A percentile compares a stretch with the other conserved stretches of the same genome.
These are phyloP conservation scores for Himalopsyche tibetana DNA, from an alignment of 2,888 invertebrate genomes.

Conservation along the genomic window DNA sequence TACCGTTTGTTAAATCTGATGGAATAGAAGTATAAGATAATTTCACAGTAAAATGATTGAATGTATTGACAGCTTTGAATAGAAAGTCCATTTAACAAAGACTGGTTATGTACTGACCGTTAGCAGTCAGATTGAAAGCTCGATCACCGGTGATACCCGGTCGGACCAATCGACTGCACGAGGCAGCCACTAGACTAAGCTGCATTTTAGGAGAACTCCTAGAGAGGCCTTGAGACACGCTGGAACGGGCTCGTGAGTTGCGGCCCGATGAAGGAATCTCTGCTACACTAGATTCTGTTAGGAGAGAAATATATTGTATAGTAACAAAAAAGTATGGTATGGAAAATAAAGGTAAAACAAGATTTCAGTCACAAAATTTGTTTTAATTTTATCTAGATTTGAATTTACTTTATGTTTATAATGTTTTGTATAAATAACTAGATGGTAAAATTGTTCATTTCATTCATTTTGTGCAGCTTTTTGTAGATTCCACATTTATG, in stretches of 20 bases:
- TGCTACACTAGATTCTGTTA: conserved; percentile 51
- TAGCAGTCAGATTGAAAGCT: conserved; percentile 82
- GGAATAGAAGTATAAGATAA: too few relatives aligned
- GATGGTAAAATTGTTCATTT: background rate
- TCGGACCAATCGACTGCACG: conserved; percentile 77
- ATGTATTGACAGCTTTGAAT: too few relatives aligned
- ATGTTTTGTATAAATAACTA: too few relatives aligned
- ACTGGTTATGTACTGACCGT: conserved; percentile 72
- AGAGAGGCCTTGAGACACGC: background rate
- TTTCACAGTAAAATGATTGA: too few relatives aligned
- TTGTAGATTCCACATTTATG: too few relatives aligned
- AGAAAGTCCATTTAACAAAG: background rate
- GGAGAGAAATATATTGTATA: conserved; percentile 1
- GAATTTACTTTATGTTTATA: too few relatives aligned
- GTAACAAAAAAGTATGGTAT: too few relatives aligned
- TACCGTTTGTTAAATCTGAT: too few relatives aligned
- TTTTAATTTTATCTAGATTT: too few relatives aligned
- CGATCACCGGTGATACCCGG: conserved; percentile 78
- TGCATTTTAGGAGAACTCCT: conserved; percentile 67
- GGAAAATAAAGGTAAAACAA: too few relatives aligned
- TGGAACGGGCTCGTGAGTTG: conserved; percentile 28
- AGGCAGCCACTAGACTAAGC: conserved; percentile 77
- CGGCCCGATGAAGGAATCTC: conserved; percentile 65
- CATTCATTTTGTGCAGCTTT: too few relatives aligned
- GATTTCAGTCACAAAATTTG: too few relatives aligned